phyloP scores from a whole-genome alignment of 2,888 invertebrate genomes.

The Luffia ferchaultella region DNA sequence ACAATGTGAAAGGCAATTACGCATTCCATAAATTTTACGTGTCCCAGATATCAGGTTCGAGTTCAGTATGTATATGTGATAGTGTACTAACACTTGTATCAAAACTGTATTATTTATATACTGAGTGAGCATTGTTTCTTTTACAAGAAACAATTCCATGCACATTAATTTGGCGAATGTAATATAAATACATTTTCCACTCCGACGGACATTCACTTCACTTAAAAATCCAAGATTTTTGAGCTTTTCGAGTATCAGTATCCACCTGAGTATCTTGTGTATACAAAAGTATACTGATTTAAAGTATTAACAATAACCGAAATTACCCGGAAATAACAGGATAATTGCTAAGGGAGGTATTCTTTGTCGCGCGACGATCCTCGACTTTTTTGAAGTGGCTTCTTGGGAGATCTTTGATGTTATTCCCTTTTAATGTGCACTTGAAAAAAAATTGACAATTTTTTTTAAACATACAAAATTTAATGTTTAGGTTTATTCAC shows the following conservation, averaged over 20 bases:
- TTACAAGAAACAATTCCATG: too few species aligned
- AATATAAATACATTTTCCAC: not conserved
- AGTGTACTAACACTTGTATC: too few species aligned
- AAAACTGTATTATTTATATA: too few species aligned
- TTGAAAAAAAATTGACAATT: not conserved
- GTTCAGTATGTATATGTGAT: too few species aligned
- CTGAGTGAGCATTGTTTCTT: too few species aligned
- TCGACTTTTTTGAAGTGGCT: conserved; percentile 8
- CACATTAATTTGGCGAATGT: not conserved
- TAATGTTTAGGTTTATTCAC: too few species aligned
- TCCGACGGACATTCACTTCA: not conserved
- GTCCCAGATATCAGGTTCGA: too few species aligned
- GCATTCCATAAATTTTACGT: too few species aligned
- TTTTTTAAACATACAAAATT: not conserved
- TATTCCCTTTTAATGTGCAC: not conserved
- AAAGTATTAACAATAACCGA: conserved; percentile 13
- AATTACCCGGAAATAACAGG: conserved; percentile 41
- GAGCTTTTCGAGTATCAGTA: not conserved
- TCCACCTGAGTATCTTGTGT: not conserved
- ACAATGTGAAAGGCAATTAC: too few species aligned
- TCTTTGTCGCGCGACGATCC: not conserved
- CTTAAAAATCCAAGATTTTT: not conserved
- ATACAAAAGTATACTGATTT: not conserved
- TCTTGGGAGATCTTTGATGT: conserved; percentile 19
- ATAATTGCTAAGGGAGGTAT: conserved; percentile 26